Conservation (phyloP, 2,888 invertebrate species). For the Scrobipalpa costella region DNA sequence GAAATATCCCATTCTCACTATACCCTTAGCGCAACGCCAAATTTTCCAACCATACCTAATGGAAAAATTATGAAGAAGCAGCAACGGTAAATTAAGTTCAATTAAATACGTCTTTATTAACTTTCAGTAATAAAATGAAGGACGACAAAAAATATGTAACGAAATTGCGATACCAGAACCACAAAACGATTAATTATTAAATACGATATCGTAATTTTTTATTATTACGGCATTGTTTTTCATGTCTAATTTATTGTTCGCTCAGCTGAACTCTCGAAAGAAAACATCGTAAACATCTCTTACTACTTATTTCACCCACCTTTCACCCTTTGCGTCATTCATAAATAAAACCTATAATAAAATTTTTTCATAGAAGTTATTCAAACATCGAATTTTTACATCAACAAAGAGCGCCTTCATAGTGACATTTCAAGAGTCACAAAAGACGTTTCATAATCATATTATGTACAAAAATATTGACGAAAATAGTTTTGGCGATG, state of each 20-base stretch:
- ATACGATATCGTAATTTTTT: neutral
- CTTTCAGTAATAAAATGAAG: neutral
- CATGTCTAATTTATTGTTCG: neutral
- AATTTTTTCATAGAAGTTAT: neutral
- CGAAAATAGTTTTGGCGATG: neutral
- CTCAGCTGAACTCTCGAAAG: neutral
- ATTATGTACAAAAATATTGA: neutral
- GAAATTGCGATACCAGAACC: neutral
- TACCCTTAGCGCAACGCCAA: too few species aligned
- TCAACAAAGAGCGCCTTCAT: conserved; percentile 3
- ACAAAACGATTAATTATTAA: neutral
- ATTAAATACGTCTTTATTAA: conserved; percentile 5
- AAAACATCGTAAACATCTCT: neutral
- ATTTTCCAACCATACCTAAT: neutral
- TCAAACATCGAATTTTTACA: neutral
- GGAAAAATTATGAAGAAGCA: neutral
- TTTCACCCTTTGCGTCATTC: neutral
- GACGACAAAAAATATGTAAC: neutral
- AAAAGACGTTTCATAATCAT: neutral
- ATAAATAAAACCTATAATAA: neutral
- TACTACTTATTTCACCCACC: neutral
- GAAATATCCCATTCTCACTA: too few species aligned
- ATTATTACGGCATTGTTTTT: neutral
- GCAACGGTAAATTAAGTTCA: neutral
- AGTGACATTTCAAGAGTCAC: neutral